phyloP scores from a whole-genome alignment of 2,797 vertebrate species.

The Leptatherina wallacei region DNA sequence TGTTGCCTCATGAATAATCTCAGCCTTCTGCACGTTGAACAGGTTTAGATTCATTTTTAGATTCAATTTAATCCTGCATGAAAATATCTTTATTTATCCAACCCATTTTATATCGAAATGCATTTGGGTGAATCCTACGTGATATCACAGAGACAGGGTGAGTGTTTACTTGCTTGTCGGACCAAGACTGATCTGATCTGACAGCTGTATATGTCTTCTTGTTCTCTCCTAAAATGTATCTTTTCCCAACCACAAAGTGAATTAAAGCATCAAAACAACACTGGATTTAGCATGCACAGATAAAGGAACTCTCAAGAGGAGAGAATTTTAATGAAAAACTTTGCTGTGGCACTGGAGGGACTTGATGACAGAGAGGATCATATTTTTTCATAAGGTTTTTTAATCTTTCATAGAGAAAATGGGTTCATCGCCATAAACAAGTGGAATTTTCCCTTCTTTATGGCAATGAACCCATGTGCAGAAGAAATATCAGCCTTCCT shows the following conservation, averaged over 20 bases:
- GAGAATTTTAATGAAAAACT: background rate
- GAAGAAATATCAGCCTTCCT: background rate
- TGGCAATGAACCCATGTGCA: background rate
- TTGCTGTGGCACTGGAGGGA: background rate
- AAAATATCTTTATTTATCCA: slow-evolving; percentile 25
- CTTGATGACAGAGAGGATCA: background rate
- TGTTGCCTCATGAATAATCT: slow-evolving; percentile 17
- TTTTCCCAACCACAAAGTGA: slow-evolving; percentile 8
- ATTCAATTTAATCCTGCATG: slow-evolving; percentile 2
- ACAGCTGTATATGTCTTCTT: slow-evolving; percentile 48
- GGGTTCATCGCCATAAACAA: no score
- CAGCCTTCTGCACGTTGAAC: background rate
- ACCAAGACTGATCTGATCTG: slow-evolving; percentile 49
- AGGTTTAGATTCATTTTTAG: background rate
- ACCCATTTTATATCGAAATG: slow-evolving; percentile 27
- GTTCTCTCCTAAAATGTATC: slow-evolving; percentile 32
- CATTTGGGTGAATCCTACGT: slow-evolving; percentile 35
- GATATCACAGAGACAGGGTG: slow-evolving; percentile 47
- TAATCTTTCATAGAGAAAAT: no score
- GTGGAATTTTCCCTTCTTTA: background rate
- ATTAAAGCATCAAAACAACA: slow-evolving; percentile 1
- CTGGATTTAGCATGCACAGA: background rate
- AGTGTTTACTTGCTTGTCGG: slow-evolving; percentile 35
- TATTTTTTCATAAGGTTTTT: background rate
- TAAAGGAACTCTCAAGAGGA: background rate